A percentile compares a stretch with the other conserved stretches of the same genome.
Evolutionary conservation across 92 coral and sea anemone genomes (phyloP).

Genomic region (Bergia puertoricense): DNA sequence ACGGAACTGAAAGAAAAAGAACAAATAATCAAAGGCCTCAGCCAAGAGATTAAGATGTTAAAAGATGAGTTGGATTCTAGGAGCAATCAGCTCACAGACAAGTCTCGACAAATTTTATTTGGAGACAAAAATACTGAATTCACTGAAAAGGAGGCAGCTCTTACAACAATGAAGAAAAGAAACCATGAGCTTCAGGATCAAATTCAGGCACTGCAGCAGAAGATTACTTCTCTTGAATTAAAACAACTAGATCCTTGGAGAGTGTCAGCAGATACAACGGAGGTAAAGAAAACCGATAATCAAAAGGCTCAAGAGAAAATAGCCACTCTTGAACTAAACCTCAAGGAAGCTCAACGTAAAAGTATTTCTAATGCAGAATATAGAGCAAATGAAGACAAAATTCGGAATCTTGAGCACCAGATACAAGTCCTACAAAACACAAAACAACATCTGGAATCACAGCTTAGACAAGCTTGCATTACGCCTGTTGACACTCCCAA

Average conservation of each 20-base stretch:
- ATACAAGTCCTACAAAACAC: background rate
- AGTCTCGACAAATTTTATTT: background rate
- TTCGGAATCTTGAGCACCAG: constrained; percentile 27
- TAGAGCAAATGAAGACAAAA: constrained; percentile 27
- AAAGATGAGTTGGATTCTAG: background rate
- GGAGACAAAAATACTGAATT: background rate
- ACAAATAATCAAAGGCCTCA: background rate
- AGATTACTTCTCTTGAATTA: background rate
- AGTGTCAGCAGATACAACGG: background rate
- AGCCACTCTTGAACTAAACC: constrained; percentile 8
- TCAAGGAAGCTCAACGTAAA: constrained; percentile 1
- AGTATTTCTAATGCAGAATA: background rate
- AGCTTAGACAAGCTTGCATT: background rate
- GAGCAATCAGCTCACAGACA: background rate
- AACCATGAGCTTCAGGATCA: constrained; percentile 10
- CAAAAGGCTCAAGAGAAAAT: constrained; percentile 11
- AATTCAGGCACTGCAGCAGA: background rate
- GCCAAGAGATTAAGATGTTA: background rate
- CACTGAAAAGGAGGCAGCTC: background rate
- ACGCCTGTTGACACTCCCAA: background rate
- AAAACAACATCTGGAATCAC: constrained; percentile 20
- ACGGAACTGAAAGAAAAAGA: constrained; percentile 20
- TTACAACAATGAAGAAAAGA: background rate
- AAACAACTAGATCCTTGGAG: constrained; percentile 14
- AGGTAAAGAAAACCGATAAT: constrained; percentile 7